phyloP scores from a whole-genome alignment of 2,113 vertebrate genomes.

The Nibea coibor region DNA sequence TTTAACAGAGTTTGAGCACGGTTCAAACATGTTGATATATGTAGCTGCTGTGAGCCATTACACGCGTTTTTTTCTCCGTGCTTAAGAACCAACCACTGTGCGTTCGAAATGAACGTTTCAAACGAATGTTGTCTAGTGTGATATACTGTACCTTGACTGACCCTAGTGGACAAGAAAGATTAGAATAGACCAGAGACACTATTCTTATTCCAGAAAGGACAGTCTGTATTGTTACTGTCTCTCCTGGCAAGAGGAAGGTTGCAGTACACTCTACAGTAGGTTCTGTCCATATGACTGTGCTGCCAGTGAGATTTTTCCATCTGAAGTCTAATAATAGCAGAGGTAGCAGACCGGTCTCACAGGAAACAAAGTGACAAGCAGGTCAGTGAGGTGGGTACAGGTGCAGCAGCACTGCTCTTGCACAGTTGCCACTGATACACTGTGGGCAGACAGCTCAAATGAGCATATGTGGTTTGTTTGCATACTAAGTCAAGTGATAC shows the following conservation, averaged over 20 bases:
- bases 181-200: slow-evolving; percentile 5
- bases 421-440: slow-evolving; percentile 44
- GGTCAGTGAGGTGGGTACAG: slow-evolving; percentile 61
- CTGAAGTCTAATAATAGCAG: slow-evolving; percentile 66
- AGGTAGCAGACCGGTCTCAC: slow-evolving; percentile 51
- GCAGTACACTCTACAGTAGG: slow-evolving; percentile 33
- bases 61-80: no score
- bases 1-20: background rate
- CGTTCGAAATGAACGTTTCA: background rate
- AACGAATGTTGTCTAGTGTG: background rate
- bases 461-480: slow-evolving; percentile 41
- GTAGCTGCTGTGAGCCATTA: background rate
- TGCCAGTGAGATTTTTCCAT: slow-evolving; percentile 40
- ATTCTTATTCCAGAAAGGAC: slow-evolving; percentile 8
- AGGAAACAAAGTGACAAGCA: slow-evolving; percentile 67
- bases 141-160: background rate
- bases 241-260: background rate
- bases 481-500: slow-evolving; percentile 25
- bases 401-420: slow-evolving; percentile 52
- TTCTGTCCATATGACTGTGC: slow-evolving; percentile 36
- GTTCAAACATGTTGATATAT: background rate
- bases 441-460: slow-evolving; percentile 53
- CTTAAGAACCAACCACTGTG: no score
- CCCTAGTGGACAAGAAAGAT: background rate
- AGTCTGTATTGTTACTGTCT: background rate